Base-by-base conservation (phyloP, 64 coral and sea anemone species). In the Stichodactyla helianthus region DNA sequence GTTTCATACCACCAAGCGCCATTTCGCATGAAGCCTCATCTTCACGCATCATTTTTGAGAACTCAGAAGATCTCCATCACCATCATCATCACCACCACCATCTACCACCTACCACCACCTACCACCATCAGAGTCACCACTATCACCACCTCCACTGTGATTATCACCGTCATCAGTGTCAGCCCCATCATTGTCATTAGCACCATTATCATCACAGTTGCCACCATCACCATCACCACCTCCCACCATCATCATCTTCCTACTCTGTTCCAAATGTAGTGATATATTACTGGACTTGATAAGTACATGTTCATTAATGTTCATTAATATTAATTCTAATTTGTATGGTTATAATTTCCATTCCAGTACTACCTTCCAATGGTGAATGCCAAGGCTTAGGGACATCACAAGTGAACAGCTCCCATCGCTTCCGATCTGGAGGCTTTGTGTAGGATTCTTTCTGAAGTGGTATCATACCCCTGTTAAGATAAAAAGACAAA, bases 371-470 rank as follows among this genome's bases (percentile, higher is more conserved):
- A 92, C 89, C 90, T 91, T 92, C 92, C 51, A 93, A 89, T 26
- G 92, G 95, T 63, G 87, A 86, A 23, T 94, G 95, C 92, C 92
- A 98, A 10, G 95, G 95, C 89, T 91, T 93, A 2, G 92, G 92
- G 7, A 94, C 95, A 81, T 93, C 60, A 56, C 93, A 89, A 20
- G 82, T 86, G 52, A 98, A 98, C 6, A 98, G 60, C 23, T 98
- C 89, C 87, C 87, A 91, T 62, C 87, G 79, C 50, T 98, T 98
- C 12, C 86, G 52, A 53, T 89, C 89, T 11, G 87, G 89, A 61
- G 92, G 89, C 6, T 89, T 88, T 1, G 92, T 98, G 61, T 94
- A 98, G 2, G 93, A 87, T 55, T 93, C 92, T 13, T 86, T 89
- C 59, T 92, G 59, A 31, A 92, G 84, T 53, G 89, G 94, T n/a